A percentile compares a stretch with the other conserved stretches of the same genome.
These are phyloP conservation scores for Drosophila bocki DNA, from an alignment of 1,140 invertebrate species.

Conservation along the genomic window DNA sequence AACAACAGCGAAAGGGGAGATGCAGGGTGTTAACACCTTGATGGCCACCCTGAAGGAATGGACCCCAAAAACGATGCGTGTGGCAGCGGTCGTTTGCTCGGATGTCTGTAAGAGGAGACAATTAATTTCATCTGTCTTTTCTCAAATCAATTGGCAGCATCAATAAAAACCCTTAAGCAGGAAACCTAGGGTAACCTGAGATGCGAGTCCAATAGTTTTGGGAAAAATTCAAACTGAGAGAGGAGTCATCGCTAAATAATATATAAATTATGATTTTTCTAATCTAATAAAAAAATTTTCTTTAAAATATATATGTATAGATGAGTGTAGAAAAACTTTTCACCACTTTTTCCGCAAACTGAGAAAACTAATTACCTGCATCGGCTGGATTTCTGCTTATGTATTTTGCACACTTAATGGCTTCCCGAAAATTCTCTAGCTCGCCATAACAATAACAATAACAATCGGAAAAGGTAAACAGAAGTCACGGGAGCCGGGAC, in stretches of 20 bases:
- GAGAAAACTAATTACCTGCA: constrained; percentile 11
- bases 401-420: constrained; percentile 25
- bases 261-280: too few species aligned
- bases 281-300: too few species aligned
- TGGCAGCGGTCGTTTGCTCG: constrained; percentile 16
- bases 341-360: background rate
- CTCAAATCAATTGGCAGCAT: constrained; percentile 33
- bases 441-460: constrained; percentile 26
- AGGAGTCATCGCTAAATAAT: too few species aligned
- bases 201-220: background rate
- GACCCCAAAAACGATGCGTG: constrained; percentile 28
- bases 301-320: too few species aligned
- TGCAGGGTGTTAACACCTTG: constrained; percentile 31
- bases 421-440: constrained; percentile 15
- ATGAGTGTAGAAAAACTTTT: background rate
- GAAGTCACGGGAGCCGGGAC: constrained; percentile 3
- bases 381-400: constrained; percentile 4
- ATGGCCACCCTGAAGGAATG: constrained; percentile 27
- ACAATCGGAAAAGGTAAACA: constrained; percentile 28
- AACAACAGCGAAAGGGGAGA: background rate
- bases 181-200: constrained; percentile 62
- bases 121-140: constrained; percentile 58
- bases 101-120: constrained; percentile 57
- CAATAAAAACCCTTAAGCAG: constrained; percentile 56
- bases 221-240: too few species aligned